Evolutionary conservation across 2,888 invertebrate species (phyloP).

Genomic region (Cataglyphis altisquamis): DNA sequence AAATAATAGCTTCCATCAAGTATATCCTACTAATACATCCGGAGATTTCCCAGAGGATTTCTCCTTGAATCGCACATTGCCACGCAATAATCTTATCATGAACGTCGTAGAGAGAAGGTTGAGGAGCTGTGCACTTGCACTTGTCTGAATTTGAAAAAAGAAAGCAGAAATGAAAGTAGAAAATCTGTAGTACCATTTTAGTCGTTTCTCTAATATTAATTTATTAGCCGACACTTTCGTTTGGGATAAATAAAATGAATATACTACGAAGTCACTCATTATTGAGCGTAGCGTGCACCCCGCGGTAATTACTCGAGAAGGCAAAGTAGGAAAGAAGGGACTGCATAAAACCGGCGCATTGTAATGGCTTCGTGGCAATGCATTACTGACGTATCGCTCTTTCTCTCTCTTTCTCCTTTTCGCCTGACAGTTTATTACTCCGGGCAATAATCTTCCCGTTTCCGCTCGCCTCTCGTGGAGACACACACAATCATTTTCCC

Average conservation of each 20-base stretch:
- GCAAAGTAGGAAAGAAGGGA: neutral
- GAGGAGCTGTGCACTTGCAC: neutral
- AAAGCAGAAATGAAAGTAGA: neutral
- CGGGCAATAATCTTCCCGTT: conserved; percentile 60
- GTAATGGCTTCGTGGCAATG: conserved; percentile 56
- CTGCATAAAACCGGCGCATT: conserved; percentile 58
- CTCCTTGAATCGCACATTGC: neutral
- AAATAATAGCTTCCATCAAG: conserved; percentile 10
- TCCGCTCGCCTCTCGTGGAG: conserved; percentile 7
- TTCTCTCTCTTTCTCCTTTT: neutral
- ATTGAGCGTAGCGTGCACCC: conserved; percentile 36
- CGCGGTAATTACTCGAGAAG: conserved; percentile 59
- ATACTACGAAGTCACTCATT: conserved; percentile 12
- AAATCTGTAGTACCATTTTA: neutral
- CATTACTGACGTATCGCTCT: conserved; percentile 47
- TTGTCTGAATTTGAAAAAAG: neutral
- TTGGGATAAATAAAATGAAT: conserved; percentile 26
- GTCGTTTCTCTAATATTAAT: neutral
- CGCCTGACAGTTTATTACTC: conserved; percentile 68
- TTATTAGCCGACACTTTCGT: conserved; percentile 20
- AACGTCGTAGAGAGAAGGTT: neutral
- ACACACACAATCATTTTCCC: conserved; percentile 32
- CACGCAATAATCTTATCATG: neutral
- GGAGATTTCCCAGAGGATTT: conserved; percentile 7
- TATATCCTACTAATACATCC: neutral